Percentiles rank a stretch among this genome's conserved stretches.
Evolutionary conservation across 2,888 invertebrate species (phyloP).

Genomic region (Eucriotettix oculatus): DNA sequence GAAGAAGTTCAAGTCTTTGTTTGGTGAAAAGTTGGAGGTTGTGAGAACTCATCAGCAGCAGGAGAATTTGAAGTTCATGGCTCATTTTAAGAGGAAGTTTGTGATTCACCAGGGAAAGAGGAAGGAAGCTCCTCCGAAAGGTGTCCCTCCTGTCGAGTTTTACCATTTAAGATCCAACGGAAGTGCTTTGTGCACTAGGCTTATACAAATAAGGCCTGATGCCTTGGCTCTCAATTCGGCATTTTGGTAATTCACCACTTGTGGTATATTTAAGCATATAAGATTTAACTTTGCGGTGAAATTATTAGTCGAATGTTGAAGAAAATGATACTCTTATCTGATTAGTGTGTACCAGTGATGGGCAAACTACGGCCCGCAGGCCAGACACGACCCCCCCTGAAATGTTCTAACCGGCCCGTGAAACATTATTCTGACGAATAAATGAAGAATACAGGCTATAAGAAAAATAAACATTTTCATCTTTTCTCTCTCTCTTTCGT

Average conservation of each 20-base stretch:
- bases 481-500: too few relatives aligned
- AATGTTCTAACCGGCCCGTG: too few relatives aligned
- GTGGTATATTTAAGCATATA: background rate
- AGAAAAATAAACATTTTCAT: too few relatives aligned
- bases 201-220: conserved; percentile 80
- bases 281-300: too few relatives aligned
- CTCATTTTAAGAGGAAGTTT: conserved; percentile 90
- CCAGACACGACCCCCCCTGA: too few relatives aligned
- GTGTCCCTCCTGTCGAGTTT: conserved; percentile 58
- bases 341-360: too few relatives aligned
- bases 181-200: conserved; percentile 78
- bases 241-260: conserved; percentile 57
- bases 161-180: conserved; percentile 94
- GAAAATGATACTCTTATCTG: too few relatives aligned
- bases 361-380: too few relatives aligned
- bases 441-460: too few relatives aligned
- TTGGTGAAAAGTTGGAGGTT: conserved; percentile 82
- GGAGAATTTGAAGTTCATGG: conserved; percentile 94
- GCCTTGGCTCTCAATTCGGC: conserved; percentile 76
- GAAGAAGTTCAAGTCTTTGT: conserved; percentile 77
- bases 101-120: conserved; percentile 80
- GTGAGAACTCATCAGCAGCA: conserved; percentile 96
- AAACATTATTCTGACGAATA: too few relatives aligned
- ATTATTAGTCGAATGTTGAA: too few relatives aligned
- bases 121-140: conserved; percentile 28